A percentile compares a stretch with the other conserved stretches of the same genome.
These are phyloP conservation scores for Picathartes gymnocephalus DNA, from an alignment of 2,113 vertebrate genomes.

Conservation along the genomic window DNA sequence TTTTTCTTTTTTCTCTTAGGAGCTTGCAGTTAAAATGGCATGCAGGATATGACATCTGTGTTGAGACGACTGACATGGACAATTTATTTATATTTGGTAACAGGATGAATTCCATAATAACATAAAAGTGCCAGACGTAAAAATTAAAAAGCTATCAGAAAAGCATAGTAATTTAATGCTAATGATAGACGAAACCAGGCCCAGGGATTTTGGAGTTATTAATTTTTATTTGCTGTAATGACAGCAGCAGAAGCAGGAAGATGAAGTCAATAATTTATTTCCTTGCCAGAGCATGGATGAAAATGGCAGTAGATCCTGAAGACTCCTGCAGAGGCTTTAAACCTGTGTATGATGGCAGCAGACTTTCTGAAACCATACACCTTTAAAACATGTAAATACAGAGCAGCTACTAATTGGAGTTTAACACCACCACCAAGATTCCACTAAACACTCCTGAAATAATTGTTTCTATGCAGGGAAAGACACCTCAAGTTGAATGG, in stretches of 20 bases:
- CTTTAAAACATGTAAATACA: not conserved
- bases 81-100: not conserved
- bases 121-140: not conserved
- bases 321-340: not conserved
- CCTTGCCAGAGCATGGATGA: not conserved
- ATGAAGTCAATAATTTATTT: not conserved
- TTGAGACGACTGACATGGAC: not conserved
- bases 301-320: not conserved
- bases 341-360: not conserved
- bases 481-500: not conserved
- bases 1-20: not conserved
- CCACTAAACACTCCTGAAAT: not conserved
- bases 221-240: not conserved
- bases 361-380: not conserved
- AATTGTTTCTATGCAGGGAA: not conserved
- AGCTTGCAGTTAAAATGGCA: not conserved
- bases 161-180: not conserved
- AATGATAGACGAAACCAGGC: not conserved
- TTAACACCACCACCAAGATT: not conserved
- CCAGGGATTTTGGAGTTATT: not conserved
- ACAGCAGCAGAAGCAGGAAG: not conserved
- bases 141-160: constrained; percentile 6
- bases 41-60: not conserved
- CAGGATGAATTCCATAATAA: not conserved
- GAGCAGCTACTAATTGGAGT: not conserved